phyloP scores from a whole-genome alignment of 2,113 vertebrate species.

The Malurus cyaneus region DNA sequence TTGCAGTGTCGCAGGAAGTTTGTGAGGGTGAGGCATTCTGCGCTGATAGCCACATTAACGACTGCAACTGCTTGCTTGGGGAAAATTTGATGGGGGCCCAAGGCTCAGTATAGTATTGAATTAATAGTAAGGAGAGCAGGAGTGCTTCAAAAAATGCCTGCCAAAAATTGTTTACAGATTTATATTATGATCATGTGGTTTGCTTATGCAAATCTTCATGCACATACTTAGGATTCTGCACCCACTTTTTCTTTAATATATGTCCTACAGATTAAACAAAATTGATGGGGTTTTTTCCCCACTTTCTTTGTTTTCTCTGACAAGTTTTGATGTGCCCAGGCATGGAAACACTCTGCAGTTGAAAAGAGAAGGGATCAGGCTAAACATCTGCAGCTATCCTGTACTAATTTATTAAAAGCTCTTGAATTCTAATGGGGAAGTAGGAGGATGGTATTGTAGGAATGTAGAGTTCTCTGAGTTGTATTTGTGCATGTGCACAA shows the following conservation, averaged over 20 bases:
- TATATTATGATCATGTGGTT: not conserved
- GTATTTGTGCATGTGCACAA: not conserved
- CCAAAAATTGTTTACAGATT: not conserved
- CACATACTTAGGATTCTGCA: not conserved
- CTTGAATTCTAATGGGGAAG: not conserved
- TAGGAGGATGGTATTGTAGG: not conserved
- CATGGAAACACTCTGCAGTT: not conserved
- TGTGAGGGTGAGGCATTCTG: not conserved
- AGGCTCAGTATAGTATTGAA: not conserved
- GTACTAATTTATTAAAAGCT: not conserved
- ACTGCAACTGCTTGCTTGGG: not conserved
- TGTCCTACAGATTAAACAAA: not conserved
- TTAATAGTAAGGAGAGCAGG: not conserved
- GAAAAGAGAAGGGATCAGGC: not conserved
- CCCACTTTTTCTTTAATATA: not conserved
- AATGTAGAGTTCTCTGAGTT: not conserved
- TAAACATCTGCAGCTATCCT: not conserved
- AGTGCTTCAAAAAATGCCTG: not conserved
- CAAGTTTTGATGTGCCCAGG: not conserved
- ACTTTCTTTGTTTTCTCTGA: not conserved
- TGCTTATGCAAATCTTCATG: not conserved
- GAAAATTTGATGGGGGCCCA: not conserved
- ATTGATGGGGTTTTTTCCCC: fast-evolving
- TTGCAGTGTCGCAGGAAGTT: not conserved
- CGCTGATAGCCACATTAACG: fast-evolving